Percentiles rank a stretch among this genome's conserved stretches.
Evolutionary conservation across 2,113 vertebrate genomes (phyloP).

Genomic region (Candoia aspera): DNA sequence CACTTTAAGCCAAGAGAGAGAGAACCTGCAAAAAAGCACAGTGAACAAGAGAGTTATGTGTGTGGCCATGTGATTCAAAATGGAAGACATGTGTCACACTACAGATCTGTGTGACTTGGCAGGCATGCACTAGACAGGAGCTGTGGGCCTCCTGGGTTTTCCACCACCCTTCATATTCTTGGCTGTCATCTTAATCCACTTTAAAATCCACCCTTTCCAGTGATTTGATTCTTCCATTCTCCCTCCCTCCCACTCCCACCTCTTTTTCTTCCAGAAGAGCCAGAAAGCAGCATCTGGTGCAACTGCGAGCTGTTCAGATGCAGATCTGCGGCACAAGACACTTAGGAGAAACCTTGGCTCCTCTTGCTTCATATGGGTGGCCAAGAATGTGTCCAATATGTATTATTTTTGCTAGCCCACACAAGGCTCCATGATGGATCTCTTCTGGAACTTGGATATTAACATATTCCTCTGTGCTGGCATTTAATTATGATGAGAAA

Average conservation of each 20-base stretch:
- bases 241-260: conserved; percentile 1
- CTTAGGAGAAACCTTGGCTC: conserved; percentile 48
- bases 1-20: not conserved
- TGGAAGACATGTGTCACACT: conserved; percentile 29
- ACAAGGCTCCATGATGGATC: conserved; percentile 57
- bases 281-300: conserved; percentile 44
- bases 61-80: not conserved
- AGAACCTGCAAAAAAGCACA: not conserved
- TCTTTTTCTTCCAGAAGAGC: conserved; percentile 38
- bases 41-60: not conserved
- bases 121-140: not conserved
- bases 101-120: conserved; percentile 40
- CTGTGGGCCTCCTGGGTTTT: not conserved
- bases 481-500: conserved; percentile 66
- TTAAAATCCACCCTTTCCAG: conserved; percentile 41
- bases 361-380: conserved; percentile 45
- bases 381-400: conserved; percentile 68
- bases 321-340: conserved; percentile 29
- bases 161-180: conserved; percentile 32
- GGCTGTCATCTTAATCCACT: conserved; percentile 37
- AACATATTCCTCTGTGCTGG: conserved; percentile 50
- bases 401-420: conserved; percentile 60
- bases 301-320: conserved; percentile 62
- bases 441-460: conserved; percentile 52
- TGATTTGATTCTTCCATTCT: conserved; percentile 47